Percentiles rank a stretch among this genome's conserved stretches.
Conservation (phyloP, 2,888 invertebrate species). For the Asteroscopus sphinx region DNA sequence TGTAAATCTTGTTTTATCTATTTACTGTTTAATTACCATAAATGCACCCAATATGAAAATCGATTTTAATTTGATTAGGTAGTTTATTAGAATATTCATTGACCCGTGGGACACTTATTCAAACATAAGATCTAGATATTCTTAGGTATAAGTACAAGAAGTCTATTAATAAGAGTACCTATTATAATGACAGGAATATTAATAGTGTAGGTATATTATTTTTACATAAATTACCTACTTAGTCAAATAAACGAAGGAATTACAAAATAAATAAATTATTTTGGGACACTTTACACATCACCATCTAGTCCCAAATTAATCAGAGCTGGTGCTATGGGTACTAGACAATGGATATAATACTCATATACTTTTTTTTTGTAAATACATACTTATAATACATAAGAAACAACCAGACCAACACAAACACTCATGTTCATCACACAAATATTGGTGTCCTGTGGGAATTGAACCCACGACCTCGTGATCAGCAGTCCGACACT, state of each 20-base stretch:
- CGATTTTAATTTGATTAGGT: conserved; percentile 44
- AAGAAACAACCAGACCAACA: too few relatives aligned
- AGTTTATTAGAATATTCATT: conserved; percentile 40
- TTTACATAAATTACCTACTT: conserved; percentile 41
- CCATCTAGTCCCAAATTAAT: too few relatives aligned
- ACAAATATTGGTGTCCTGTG: too few relatives aligned
- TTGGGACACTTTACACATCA: too few relatives aligned
- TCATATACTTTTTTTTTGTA: too few relatives aligned
- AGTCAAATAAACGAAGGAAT: conserved; percentile 16
- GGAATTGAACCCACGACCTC: too few relatives aligned
- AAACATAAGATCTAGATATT: conserved; percentile 25
- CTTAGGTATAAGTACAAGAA: conserved; percentile 30
- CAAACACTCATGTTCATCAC: too few relatives aligned
- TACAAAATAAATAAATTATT: neutral
- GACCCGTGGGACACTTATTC: conserved; percentile 42
- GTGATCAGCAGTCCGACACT: too few relatives aligned
- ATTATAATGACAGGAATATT: conserved; percentile 31
- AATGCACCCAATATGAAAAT: conserved; percentile 1
- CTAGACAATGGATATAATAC: too few relatives aligned
- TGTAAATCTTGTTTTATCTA: conserved; percentile 18
- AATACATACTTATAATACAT: too few relatives aligned
- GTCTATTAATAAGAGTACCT: conserved; percentile 36
- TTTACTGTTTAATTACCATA: conserved; percentile 30
- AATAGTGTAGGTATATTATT: conserved; percentile 35
- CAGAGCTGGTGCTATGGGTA: too few relatives aligned